These are phyloP conservation scores for Artemia sp. DNA, from an alignment of 2,888 invertebrate species.

Conservation along the genomic window DNA sequence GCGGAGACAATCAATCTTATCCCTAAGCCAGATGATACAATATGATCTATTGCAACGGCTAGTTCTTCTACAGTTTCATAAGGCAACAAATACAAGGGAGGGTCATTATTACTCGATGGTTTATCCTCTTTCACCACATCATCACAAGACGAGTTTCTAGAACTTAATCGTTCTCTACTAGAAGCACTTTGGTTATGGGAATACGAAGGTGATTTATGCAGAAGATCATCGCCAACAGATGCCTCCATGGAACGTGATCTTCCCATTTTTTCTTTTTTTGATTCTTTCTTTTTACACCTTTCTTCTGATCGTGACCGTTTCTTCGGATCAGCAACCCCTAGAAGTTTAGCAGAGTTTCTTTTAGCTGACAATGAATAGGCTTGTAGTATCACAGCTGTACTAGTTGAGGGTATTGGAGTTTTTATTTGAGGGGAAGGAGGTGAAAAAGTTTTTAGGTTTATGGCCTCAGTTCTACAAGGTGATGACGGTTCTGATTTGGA, in stretches of 20 bases:
- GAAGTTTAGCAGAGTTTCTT: background rate
- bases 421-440: constrained; percentile 8
- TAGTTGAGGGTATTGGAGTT: background rate
- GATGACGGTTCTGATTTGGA: constrained; percentile 8
- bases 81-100: constrained; percentile 18
- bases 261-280: background rate
- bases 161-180: background rate
- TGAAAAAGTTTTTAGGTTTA: background rate
- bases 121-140: too few relatives aligned
- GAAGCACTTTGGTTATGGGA: background rate
- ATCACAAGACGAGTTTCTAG: background rate
- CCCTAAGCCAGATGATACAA: constrained; percentile 16
- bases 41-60: constrained; percentile 17
- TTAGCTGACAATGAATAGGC: background rate
- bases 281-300: background rate
- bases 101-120: background rate
- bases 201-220: background rate
- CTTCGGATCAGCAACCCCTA: background rate
- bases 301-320: constrained; percentile 11
- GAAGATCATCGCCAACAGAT: background rate
- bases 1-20: constrained; percentile 16
- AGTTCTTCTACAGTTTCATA: constrained; percentile 19
- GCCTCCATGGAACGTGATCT: background rate
- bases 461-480: constrained; percentile 1
- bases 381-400: constrained; percentile 9